Percentiles rank a stretch among this genome's conserved stretches.
Evolutionary conservation across 2,888 invertebrate genomes (phyloP).

Genomic region (Cotesia congregata): DNA sequence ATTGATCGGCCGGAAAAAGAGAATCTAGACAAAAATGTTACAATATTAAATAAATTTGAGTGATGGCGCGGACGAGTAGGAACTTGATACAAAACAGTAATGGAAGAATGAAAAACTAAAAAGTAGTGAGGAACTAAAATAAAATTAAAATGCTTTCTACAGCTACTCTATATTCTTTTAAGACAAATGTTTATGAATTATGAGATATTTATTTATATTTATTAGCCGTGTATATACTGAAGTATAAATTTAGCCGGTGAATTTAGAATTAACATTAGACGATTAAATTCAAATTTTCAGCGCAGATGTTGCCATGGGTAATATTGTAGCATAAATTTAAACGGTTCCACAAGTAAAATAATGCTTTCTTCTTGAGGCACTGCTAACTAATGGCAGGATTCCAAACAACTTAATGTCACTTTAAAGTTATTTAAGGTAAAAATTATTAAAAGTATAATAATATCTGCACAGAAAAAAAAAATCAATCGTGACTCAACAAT

Average conservation of each 20-base stretch:
- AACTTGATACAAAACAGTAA: too few relatives aligned
- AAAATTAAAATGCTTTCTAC: too few relatives aligned
- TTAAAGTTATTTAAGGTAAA: background rate
- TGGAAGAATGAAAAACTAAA: too few relatives aligned
- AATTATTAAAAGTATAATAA: too few relatives aligned
- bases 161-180: background rate
- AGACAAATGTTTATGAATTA: background rate
- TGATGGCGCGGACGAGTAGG: too few relatives aligned
- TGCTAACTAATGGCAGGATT: background rate
- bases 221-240: background rate
- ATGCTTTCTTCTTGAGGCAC: background rate
- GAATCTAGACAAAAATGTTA: too few relatives aligned
- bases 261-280: slow-evolving; percentile 1
- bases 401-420: background rate
- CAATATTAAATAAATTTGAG: too few relatives aligned
- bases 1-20: too few relatives aligned
- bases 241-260: background rate
- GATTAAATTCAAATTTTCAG: slow-evolving; percentile 1
- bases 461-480: too few relatives aligned
- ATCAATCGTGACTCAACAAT: background rate
- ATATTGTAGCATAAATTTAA: slow-evolving; percentile 1
- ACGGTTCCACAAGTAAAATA: background rate
- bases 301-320: background rate
- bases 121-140: too few relatives aligned
- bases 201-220: background rate